Percentiles rank a stretch among this genome's conserved stretches.
Conservation (phyloP, 2,113 vertebrate species). For the Poeciliopsis prolifica region DNA sequence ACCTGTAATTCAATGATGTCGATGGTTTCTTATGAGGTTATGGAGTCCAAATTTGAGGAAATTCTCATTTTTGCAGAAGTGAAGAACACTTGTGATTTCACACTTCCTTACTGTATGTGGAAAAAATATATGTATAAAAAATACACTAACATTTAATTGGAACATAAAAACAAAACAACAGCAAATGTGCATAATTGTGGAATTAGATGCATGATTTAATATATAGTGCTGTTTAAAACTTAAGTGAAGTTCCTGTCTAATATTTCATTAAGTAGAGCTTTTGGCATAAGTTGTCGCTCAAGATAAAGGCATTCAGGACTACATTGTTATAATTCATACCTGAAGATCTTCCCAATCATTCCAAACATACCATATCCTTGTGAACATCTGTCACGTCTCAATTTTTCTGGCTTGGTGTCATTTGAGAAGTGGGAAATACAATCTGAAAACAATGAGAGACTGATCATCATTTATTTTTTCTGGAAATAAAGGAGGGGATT, state of each 20-base stretch:
- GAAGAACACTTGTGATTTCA: not conserved
- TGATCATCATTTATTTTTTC: not conserved
- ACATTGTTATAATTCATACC: slow-evolving; percentile 41
- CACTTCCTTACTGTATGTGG: not conserved
- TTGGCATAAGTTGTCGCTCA: not conserved
- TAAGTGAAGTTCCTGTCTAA: not conserved
- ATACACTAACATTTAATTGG: not conserved
- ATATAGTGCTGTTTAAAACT: not conserved
- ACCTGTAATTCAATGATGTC: not conserved
- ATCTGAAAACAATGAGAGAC: not conserved
- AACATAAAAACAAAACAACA: not conserved
- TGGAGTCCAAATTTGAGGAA: not conserved
- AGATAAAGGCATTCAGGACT: slow-evolving; percentile 1
- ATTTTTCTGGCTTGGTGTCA: not conserved
- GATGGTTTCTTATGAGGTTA: not conserved
- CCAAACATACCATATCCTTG: slow-evolving; percentile 1
- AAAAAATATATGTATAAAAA: too few relatives aligned
- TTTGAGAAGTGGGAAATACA: not conserved
- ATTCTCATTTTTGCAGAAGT: slow-evolving; percentile 1
- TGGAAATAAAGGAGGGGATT: not conserved
- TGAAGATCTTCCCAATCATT: slow-evolving; percentile 13
- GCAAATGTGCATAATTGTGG: not conserved
- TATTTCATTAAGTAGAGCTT: not conserved
- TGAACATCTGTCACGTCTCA: not conserved
- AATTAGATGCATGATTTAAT: not conserved